Evolutionary conservation across 2,888 invertebrate species (phyloP), one percentile per base, ranked within the genome.

Genomic region (Mythimna albipuncta): DNA sequence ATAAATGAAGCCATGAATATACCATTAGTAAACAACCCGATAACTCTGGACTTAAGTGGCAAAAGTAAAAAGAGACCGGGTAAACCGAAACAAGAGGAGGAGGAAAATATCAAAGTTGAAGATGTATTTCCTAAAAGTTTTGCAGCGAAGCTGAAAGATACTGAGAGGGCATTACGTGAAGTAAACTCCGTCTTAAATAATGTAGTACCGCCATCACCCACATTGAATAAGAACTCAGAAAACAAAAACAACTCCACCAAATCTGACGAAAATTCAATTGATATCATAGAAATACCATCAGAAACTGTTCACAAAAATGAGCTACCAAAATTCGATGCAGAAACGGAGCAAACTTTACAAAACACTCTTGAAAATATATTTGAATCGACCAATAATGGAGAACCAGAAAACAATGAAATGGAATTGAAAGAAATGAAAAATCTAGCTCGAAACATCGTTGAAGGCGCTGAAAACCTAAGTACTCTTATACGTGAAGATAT

Each of bases 401-500:
- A 92, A 21, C 84, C 86, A 67, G 90, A 91, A 19, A 93, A 93
- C 64, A 93, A 91, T 68, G 91, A 93, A 75, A 86, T 93, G 79
- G 95, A 95, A 87, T 91, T 92, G 41, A 92, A 90, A 75, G 94
- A 96, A 89, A 95, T 95, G 95, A 94, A 92, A 85, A 92, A 88
- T 75, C 87, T 96, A 11, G 94, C 95, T 16, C 89, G 87, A 35
- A 95, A 94, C 84, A 93, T 96, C 61, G 95, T 95, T 2, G 93
- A 95, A 86, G 95, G 94, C 5, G 95, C 96, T 62, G 96, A 96
- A 83, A 95, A 95, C 79, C 82, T 96, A 0, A 93, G 94, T 70
- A 94, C 94, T n/a, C 85, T 96, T 2, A 95, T 96, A 63, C 90
- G 91, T 71, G 95, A 94, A 88, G 96, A 96, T 86, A 96, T 96